These are phyloP conservation scores for Ceratosolen solmsi DNA, from an alignment of 1,140 invertebrate genomes.

Conservation along the genomic window DNA sequence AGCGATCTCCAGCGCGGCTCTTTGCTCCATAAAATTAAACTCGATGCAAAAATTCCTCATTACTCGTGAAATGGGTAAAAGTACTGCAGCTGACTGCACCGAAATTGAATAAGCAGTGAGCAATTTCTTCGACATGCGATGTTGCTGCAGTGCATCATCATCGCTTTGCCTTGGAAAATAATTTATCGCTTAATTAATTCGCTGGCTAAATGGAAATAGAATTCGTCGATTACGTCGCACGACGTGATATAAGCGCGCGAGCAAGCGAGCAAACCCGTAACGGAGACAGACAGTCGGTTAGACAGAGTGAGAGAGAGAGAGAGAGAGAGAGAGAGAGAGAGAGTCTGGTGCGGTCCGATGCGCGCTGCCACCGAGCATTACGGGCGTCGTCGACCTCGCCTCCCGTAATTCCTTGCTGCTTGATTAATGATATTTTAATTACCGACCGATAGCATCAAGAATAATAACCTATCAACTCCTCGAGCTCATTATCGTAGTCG, in stretches of 20 bases:
- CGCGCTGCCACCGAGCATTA: conserved; percentile 1
- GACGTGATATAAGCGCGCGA: not conserved
- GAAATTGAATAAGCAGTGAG: not conserved
- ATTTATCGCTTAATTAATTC: conserved; percentile 48
- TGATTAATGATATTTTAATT: conserved; percentile 58
- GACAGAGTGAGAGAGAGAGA: not conserved
- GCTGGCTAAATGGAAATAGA: conserved; percentile 38
- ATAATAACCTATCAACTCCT: conserved; percentile 30
- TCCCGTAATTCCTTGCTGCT: conserved; percentile 1
- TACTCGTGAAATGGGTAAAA: not conserved
- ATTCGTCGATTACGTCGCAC: conserved; percentile 18
- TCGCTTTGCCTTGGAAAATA: conserved; percentile 27
- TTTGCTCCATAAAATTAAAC: not conserved
- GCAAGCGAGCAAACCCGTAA: not conserved
- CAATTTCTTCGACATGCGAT: not conserved
- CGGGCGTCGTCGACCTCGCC: conserved; percentile 16
- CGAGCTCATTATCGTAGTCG: not conserved
- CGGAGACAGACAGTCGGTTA: not conserved
- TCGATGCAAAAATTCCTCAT: not conserved
- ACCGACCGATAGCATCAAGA: conserved; percentile 41
- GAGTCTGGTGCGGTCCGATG: not conserved
- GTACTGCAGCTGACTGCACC: not conserved
- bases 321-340: not conserved
- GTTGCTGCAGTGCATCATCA: not conserved
- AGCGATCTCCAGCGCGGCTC: not conserved